Evolutionary conservation across 2,797 vertebrate genomes (phyloP), one percentile per base, ranked within the genome.

Genomic region (Adrianichthys oophorus): DNA sequence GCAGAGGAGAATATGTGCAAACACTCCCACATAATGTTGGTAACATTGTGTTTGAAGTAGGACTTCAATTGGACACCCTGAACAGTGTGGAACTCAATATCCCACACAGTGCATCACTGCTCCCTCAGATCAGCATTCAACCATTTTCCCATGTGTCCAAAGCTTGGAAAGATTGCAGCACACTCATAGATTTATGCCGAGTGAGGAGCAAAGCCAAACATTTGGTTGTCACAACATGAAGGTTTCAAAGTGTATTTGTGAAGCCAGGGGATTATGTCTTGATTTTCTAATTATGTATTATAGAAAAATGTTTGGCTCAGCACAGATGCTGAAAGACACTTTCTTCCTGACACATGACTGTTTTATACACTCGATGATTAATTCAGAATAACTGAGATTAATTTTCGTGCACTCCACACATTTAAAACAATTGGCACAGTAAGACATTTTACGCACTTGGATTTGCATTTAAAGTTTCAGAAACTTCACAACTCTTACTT

Each of bases 1-100:
- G 81, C 79, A 79, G 86, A 88, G 79, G 73, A 82, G 80, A 78
- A 64, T 72, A 70, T 85, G 73, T 72, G 63, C 73, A 80, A 85
- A 82, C 72, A 85, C 90, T 85, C 91, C 90, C 86, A 92, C 90
- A 76, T 85, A 60, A 85, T 86, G 79, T 12, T 87, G 70, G 79
- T 76, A 87, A 75, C 82, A 81, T 63, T 48, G 64, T 76, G 78
- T 90, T 91, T 92, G 87, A 91, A 91, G 87, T 60, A 60, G 32
- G 78, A 83, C 86, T 91, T 90, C 86, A 90, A 83, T 87, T 80
- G 85, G 75, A 85, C 70, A 68, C 76, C 71, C 74, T 80, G 84
- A 78, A 86, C 65, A 63, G 51, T 59, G 67, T 74, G 74, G 66
- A 68, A 67, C 76, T 78, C 48, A 18, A 41, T 84, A 79, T 86